Evolutionary conservation across 2,888 invertebrate genomes (phyloP).

Genomic region (Drosophila testacea): DNA sequence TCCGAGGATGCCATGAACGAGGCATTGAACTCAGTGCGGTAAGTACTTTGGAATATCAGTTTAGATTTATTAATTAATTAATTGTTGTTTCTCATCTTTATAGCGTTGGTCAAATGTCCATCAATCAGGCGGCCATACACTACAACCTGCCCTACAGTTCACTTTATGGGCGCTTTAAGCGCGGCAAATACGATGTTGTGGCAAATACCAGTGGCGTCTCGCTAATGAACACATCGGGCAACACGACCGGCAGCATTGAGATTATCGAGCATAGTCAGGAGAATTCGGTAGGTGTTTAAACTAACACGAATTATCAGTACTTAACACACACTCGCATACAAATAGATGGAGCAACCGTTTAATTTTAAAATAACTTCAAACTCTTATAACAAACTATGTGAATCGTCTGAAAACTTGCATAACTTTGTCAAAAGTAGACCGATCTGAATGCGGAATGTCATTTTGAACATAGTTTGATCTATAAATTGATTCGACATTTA

Average conservation of each 20-base stretch:
- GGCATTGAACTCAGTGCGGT: conserved; percentile 95
- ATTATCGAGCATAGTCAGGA: conserved; percentile 85
- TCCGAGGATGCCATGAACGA: conserved; percentile 97
- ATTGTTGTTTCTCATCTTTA: conserved; percentile 35
- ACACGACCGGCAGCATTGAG: conserved; percentile 84
- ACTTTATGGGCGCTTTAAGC: conserved; percentile 94
- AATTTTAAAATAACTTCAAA: too few species aligned
- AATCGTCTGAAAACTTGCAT: neutral
- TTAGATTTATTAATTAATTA: neutral
- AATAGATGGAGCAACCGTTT: too few species aligned
- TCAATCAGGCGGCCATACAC: conserved; percentile 96
- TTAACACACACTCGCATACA: neutral
- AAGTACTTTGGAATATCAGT: conserved; percentile 47
- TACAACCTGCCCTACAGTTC: conserved; percentile 96
- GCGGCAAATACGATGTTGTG: conserved; percentile 91
- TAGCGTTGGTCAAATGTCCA: conserved; percentile 96
- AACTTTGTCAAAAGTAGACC: neutral
- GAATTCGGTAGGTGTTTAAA: conserved; percentile 83
- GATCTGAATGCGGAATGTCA: neutral
- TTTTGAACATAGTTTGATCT: neutral
- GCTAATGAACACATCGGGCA: conserved; percentile 83
- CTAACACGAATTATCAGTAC: neutral
- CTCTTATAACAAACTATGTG: too few species aligned
- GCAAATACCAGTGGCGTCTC: conserved; percentile 82
- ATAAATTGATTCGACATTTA: neutral